These are phyloP conservation scores for Formica exsecta DNA, from an alignment of 1,140 invertebrate genomes.

Conservation along the genomic window DNA sequence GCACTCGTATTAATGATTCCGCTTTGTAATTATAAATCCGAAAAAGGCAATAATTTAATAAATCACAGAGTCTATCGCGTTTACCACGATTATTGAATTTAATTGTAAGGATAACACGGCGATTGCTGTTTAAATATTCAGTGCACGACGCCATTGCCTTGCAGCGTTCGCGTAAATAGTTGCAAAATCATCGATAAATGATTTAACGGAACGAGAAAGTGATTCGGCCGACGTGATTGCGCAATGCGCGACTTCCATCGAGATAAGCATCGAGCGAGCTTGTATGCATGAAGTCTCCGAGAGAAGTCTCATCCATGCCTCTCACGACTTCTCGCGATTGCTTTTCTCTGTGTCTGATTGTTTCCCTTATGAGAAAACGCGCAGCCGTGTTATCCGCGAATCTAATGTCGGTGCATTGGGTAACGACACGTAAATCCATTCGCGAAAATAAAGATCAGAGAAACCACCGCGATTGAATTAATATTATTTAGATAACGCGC, in stretches of 20 bases:
- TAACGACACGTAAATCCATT: conserved; percentile 56
- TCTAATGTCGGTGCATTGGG: conserved; percentile 14
- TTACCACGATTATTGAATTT: background rate
- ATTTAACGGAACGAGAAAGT: conserved; percentile 55
- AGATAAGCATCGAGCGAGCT: conserved; percentile 57
- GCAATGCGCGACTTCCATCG: conserved; percentile 55
- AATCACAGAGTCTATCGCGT: background rate
- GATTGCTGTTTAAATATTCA: conserved; percentile 30
- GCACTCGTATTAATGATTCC: background rate
- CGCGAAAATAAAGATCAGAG: conserved; percentile 23
- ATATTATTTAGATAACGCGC: conserved; percentile 27
- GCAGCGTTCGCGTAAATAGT: conserved; percentile 39
- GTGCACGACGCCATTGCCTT: conserved; percentile 1
- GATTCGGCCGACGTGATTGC: conserved; percentile 55
- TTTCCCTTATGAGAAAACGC: conserved; percentile 68
- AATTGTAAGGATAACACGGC: conserved; percentile 14
- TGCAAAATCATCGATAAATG: conserved; percentile 64
- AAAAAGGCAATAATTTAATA: conserved; percentile 9
- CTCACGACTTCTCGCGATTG: conserved; percentile 63
- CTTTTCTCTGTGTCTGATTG: conserved; percentile 44
- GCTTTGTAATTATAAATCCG: background rate
- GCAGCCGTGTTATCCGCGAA: conserved; percentile 35
- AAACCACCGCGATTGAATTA: conserved; percentile 38
- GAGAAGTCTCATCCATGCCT: conserved; percentile 33
- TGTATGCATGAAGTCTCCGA: conserved; percentile 30